A percentile compares a stretch with the other conserved stretches of the same genome.
Evolutionary conservation across 2,113 vertebrate species (phyloP).

Genomic region (Aldabrachelys gigantea): DNA sequence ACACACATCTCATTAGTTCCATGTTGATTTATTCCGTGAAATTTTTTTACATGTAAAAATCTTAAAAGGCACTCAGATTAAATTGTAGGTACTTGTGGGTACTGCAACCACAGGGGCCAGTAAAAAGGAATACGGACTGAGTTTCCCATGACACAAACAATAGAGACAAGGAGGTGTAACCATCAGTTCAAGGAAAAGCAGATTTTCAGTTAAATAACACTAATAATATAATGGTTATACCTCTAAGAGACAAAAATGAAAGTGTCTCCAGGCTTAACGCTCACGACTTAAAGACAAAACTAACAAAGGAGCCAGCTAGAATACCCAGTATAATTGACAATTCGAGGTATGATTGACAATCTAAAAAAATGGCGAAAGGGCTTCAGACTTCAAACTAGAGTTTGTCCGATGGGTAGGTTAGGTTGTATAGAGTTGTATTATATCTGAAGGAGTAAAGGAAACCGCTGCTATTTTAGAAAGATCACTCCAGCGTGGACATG

Average conservation of each 20-base stretch:
- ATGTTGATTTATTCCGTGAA: background rate
- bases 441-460: background rate
- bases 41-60: background rate
- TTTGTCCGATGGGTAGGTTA: background rate
- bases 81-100: background rate
- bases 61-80: background rate
- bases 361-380: background rate
- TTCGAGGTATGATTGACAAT: background rate
- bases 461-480: background rate
- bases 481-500: no score
- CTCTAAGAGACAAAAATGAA: background rate
- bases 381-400: background rate
- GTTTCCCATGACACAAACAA: background rate
- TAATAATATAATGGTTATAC: background rate
- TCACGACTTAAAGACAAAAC: background rate
- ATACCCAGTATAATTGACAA: background rate
- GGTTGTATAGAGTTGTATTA: background rate
- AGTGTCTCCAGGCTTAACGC: background rate
- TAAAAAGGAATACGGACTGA: background rate
- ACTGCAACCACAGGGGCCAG: background rate
- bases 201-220: background rate
- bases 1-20: background rate
- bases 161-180: background rate
- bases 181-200: background rate
- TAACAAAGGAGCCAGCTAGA: background rate